phyloP scores from a whole-genome alignment of 2,113 vertebrate species.

The Trichechus manatus region DNA sequence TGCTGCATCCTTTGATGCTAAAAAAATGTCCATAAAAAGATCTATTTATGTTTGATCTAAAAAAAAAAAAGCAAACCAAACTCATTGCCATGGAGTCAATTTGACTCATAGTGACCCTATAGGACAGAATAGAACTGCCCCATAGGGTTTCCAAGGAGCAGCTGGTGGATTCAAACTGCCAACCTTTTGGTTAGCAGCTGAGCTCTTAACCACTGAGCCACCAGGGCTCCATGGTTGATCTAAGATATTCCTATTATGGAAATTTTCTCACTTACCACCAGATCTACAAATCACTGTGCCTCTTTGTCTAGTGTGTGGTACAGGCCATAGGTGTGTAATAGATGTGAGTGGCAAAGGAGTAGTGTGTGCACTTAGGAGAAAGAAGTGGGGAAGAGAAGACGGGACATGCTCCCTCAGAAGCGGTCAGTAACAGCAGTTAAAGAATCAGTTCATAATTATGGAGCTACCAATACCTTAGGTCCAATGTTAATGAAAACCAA shows the following conservation, averaged over 20 bases:
- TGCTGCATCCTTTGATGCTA: not conserved
- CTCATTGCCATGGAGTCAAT: no score
- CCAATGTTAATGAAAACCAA: not conserved
- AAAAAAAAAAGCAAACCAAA: no score
- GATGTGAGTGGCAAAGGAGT: not conserved
- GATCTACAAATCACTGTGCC: not conserved
- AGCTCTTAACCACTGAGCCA: no score
- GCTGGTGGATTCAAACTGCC: no score
- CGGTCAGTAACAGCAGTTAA: not conserved
- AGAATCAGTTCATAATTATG: slow-evolving; percentile 38
- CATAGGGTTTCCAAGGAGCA: no score
- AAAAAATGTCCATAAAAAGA: slow-evolving; percentile 13
- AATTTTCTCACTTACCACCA: slow-evolving; percentile 52
- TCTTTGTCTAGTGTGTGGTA: not conserved
- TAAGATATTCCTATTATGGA: slow-evolving; percentile 24
- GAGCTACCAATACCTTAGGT: not conserved
- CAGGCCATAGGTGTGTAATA: not conserved
- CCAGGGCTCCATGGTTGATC: not conserved
- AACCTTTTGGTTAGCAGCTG: no score
- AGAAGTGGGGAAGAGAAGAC: not conserved
- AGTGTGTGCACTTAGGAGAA: not conserved
- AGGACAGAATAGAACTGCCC: no score
- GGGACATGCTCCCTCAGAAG: not conserved
- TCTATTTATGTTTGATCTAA: not conserved
- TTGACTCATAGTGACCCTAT: no score